A percentile compares a stretch with the other conserved stretches of the same genome.
phyloP scores from a whole-genome alignment of 2,888 invertebrate species.

The Callosobruchus maculatus region DNA sequence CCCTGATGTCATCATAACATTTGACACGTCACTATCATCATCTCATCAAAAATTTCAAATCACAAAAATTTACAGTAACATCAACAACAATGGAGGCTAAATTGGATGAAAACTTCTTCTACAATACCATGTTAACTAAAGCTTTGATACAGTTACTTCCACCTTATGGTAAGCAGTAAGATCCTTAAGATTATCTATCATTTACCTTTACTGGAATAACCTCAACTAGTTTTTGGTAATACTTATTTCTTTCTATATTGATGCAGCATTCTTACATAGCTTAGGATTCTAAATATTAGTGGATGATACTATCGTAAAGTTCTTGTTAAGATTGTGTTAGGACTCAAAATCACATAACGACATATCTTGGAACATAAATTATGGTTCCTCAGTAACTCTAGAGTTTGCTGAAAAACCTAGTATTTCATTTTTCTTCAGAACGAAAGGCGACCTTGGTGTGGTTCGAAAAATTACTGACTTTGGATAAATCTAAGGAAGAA shows the following conservation, averaged over 20 bases:
- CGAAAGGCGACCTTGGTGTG: constrained; percentile 40
- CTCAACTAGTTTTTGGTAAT: no score
- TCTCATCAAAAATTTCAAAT: not conserved
- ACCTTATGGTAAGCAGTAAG: constrained; percentile 35
- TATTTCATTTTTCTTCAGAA: constrained; percentile 21
- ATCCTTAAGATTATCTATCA: not conserved
- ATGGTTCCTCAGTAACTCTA: no score
- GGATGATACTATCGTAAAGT: no score
- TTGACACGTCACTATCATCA: not conserved
- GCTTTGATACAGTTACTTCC: constrained; percentile 47
- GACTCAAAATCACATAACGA: no score
- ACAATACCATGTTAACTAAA: constrained; percentile 49
- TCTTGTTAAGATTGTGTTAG: no score
- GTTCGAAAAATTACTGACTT: constrained; percentile 44
- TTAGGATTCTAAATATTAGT: no score
- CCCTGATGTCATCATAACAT: not conserved
- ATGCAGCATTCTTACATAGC: no score
- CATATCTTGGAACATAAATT: no score
- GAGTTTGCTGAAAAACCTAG: no score
- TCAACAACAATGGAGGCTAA: not conserved
- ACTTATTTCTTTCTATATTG: no score
- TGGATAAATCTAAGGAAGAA: constrained; percentile 37
- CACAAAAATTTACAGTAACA: not conserved
- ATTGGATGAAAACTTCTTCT: constrained; percentile 45
- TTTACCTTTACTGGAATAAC: not conserved